A percentile compares a stretch with the other conserved stretches of the same genome.
Conservation (phyloP, 2,888 invertebrate genomes). For the Xanthia togata region DNA sequence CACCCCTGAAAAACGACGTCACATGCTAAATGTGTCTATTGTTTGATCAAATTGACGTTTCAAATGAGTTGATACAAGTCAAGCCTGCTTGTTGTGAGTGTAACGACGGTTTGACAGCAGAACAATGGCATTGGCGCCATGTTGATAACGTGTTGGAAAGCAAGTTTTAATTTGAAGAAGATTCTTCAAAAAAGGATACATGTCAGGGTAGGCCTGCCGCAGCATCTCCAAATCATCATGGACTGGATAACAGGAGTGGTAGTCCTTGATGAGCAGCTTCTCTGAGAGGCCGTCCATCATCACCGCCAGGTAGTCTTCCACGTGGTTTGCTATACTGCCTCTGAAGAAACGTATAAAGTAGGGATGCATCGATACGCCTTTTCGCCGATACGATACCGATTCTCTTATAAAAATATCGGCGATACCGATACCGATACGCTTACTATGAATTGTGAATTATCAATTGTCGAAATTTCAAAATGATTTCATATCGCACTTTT, state of each 20-base stretch:
- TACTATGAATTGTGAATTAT: too few relatives aligned
- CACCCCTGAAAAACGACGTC: neutral
- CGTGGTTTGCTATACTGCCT: constrained; percentile 76
- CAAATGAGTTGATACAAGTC: neutral
- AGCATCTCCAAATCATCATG: constrained; percentile 92
- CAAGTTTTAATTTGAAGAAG: neutral
- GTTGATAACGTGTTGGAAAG: too few relatives aligned
- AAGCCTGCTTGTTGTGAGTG: neutral
- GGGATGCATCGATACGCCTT: too few relatives aligned
- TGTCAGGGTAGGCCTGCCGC: constrained; percentile 91
- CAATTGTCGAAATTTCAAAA: too few relatives aligned
- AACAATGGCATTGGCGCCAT: too few relatives aligned
- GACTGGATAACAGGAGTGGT: constrained; percentile 92
- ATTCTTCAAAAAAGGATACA: constrained; percentile 91
- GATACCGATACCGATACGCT: too few relatives aligned
- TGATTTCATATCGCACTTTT: too few relatives aligned
- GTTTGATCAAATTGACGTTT: neutral
- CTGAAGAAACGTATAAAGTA: constrained; percentile 66
- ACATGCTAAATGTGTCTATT: neutral
- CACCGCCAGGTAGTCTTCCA: constrained; percentile 82
- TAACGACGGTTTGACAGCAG: too few relatives aligned
- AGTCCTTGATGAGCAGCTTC: constrained; percentile 92
- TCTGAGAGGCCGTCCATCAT: constrained; percentile 87
- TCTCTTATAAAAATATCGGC: too few relatives aligned
- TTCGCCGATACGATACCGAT: too few relatives aligned